Conservation (phyloP, 2,888 invertebrate genomes). For the Heteropelma amictum region DNA sequence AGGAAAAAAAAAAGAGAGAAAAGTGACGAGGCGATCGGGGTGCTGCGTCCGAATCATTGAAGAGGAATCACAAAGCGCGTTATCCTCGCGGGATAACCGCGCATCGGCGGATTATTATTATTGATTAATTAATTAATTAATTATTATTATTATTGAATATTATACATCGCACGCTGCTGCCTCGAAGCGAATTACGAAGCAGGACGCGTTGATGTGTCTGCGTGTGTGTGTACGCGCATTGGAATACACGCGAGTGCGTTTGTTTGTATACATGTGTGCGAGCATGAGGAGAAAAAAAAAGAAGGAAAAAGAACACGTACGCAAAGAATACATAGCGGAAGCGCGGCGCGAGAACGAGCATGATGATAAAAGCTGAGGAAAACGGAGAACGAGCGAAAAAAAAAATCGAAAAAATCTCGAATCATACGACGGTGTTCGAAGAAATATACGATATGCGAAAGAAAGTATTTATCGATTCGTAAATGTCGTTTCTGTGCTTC, state of each 20-base stretch:
- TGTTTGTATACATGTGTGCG: neutral
- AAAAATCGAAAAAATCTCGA: conserved; percentile 51
- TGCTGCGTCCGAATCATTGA: conserved; percentile 50
- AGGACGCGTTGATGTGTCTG: conserved; percentile 36
- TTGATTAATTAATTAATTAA: conserved; percentile 48
- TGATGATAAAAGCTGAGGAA: conserved; percentile 45
- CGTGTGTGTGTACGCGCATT: conserved; percentile 2
- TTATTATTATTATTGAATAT: conserved; percentile 46
- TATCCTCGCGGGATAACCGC: conserved; percentile 40
- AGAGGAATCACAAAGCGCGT: conserved; percentile 27
- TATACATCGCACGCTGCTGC: conserved; percentile 51
- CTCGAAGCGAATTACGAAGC: conserved; percentile 53
- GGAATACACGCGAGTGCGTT: neutral
- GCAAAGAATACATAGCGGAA: conserved; percentile 32
- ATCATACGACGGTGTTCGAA: conserved; percentile 68
- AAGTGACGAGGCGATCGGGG: conserved; percentile 22
- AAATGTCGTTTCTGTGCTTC: conserved; percentile 20
- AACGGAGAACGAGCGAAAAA: conserved; percentile 3
- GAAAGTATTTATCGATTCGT: conserved; percentile 60
- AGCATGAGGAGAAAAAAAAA: no score
- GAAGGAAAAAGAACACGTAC: conserved; percentile 3
- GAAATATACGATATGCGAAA: conserved; percentile 75
- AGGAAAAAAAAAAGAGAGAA: neutral
- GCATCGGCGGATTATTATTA: conserved; percentile 53
- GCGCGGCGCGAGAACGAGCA: conserved; percentile 48